Evolutionary conservation across 2,888 invertebrate genomes (phyloP).

Genomic region (Scaptodrosophila latifasciaeformis): DNA sequence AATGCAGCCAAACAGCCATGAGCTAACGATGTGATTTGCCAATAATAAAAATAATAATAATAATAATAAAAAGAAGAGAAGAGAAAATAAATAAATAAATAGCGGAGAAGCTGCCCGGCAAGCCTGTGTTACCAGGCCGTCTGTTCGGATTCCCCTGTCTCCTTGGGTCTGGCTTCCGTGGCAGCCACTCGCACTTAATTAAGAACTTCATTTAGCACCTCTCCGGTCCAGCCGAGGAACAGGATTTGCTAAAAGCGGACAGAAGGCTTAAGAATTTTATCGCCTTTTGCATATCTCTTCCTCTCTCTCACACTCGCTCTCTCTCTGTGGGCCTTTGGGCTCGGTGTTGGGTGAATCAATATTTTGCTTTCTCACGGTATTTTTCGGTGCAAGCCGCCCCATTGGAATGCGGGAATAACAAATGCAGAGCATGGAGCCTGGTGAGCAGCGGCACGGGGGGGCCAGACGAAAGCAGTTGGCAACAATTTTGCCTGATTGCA

Average conservation of each 20-base stretch:
- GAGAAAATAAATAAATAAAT: conserved; percentile 2
- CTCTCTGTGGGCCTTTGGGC: neutral
- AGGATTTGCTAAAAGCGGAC: conserved; percentile 2
- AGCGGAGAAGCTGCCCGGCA: no score
- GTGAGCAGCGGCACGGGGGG: neutral
- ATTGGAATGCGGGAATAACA: conserved; percentile 57
- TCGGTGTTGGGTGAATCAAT: conserved; percentile 51
- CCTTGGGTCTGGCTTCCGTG: conserved; percentile 21
- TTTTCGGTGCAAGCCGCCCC: conserved; percentile 35
- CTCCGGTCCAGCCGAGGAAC: conserved; percentile 33
- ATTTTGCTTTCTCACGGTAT: conserved; percentile 68
- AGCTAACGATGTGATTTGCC: conserved; percentile 59
- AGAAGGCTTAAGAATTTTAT: conserved; percentile 58
- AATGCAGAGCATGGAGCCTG: conserved; percentile 18
- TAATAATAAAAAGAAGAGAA: neutral
- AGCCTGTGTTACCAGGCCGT: neutral
- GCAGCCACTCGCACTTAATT: conserved; percentile 63
- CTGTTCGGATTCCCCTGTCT: neutral
- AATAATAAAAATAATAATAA: conserved; percentile 33
- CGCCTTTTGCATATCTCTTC: conserved; percentile 62
- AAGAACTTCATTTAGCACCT: conserved; percentile 69
- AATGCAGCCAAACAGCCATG: conserved; percentile 50
- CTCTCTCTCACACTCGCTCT: conserved; percentile 9
- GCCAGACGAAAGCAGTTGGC: conserved; percentile 42
- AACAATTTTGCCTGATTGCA: conserved; percentile 65